Conservation (phyloP, 2,888 invertebrate species). For the Keiferia lycopersicella region DNA sequence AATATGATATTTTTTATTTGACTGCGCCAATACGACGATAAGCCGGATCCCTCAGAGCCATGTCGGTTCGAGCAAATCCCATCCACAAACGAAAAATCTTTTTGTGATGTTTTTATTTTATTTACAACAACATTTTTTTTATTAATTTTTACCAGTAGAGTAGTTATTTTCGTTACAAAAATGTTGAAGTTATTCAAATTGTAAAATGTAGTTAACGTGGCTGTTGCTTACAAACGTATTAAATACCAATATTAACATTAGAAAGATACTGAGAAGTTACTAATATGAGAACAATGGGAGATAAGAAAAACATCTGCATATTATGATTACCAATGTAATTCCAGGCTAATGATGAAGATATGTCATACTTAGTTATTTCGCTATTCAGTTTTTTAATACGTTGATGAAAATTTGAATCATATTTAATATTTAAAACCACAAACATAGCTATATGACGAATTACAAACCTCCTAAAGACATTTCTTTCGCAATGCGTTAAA, state of each 20-base stretch:
- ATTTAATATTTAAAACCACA: too few species aligned
- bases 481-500: neutral
- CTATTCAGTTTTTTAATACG: too few species aligned
- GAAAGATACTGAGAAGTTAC: neutral
- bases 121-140: neutral
- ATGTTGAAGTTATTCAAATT: neutral
- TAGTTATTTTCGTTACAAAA: neutral
- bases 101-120: slow-evolving; percentile 2
- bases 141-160: neutral
- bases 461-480: neutral
- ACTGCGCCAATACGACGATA: slow-evolving; percentile 59
- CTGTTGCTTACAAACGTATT: neutral
- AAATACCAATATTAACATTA: neutral
- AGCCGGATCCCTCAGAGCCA: slow-evolving; percentile 51
- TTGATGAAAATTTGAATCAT: too few species aligned
- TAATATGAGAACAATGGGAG: too few species aligned
- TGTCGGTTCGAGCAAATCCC: slow-evolving; percentile 58
- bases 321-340: too few species aligned
- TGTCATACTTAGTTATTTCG: too few species aligned
- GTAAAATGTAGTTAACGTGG: neutral
- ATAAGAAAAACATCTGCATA: too few species aligned
- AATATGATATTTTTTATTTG: neutral
- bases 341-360: too few species aligned
- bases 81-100: slow-evolving; percentile 5
- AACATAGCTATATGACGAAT: neutral